Percentiles rank a stretch among this genome's conserved stretches.
phyloP scores from a whole-genome alignment of 1,140 invertebrate species.

The Magallana gigas region DNA sequence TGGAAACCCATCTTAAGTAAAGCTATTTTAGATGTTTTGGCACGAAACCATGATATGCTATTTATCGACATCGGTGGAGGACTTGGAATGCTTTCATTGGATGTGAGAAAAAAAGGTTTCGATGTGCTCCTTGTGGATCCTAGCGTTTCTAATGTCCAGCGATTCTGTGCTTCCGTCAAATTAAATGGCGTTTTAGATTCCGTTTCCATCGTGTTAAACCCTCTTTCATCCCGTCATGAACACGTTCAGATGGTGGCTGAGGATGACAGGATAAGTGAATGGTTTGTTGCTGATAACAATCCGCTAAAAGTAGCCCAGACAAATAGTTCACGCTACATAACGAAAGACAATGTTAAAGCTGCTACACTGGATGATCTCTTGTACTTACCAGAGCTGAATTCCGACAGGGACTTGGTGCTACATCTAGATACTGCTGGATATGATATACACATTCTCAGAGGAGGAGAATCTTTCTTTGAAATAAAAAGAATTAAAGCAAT shows the following conservation, averaged over 20 bases:
- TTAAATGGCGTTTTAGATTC: not conserved
- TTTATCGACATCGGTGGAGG: not conserved
- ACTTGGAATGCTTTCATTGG: not conserved
- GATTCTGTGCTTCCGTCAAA: not conserved
- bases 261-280: not conserved
- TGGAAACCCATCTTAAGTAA: not conserved
- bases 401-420: not conserved
- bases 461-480: slow-evolving; percentile 4
- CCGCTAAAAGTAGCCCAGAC: not conserved
- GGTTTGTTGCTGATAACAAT: not conserved
- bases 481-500: not conserved
- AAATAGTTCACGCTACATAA: not conserved
- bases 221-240: not conserved
- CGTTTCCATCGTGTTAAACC: not conserved
- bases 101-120: not conserved
- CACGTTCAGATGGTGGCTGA: not conserved
- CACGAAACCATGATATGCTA: not conserved
- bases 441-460: not conserved
- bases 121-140: not conserved
- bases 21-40: not conserved
- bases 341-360: not conserved
- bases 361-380: not conserved
- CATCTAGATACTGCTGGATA: not conserved
- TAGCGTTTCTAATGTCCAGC: not conserved
- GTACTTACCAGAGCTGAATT: not conserved